Percentiles rank a stretch among this genome's conserved stretches.
These are phyloP conservation scores for Microctenopoma steveboyesi DNA, from an alignment of 2,797 vertebrate species.

Conservation along the genomic window DNA sequence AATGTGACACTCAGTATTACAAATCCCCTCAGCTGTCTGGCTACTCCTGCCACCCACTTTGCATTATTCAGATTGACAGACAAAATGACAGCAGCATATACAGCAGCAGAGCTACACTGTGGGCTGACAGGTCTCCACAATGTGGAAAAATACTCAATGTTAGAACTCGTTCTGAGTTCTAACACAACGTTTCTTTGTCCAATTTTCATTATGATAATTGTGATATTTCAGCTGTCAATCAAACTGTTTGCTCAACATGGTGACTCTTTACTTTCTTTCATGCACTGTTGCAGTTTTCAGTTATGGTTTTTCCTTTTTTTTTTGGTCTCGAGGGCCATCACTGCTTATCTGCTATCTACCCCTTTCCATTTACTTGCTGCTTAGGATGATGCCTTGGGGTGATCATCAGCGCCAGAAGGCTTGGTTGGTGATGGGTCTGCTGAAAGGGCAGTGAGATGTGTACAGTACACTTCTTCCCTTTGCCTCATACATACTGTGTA, in stretches of 20 bases:
- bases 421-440: slow-evolving; percentile 7
- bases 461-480: background rate
- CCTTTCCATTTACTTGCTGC: slow-evolving; percentile 10
- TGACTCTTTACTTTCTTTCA: background rate
- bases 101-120: slow-evolving; percentile 14
- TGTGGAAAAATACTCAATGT: background rate
- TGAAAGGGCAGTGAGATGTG: slow-evolving; percentile 7
- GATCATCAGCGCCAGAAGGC: slow-evolving; percentile 3
- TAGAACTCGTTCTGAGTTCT: background rate
- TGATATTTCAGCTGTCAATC: slow-evolving; percentile 26
- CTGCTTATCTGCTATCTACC: background rate
- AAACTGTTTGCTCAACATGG: background rate
- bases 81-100: slow-evolving; percentile 30
- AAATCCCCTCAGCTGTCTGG: slow-evolving; percentile 32
- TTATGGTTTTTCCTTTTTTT: background rate
- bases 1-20: slow-evolving; percentile 37
- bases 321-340: background rate
- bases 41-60: slow-evolving; percentile 32
- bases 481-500: background rate
- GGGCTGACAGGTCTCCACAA: background rate
- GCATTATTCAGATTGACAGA: slow-evolving; percentile 46
- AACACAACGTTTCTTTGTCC: background rate
- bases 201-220: slow-evolving; percentile 16
- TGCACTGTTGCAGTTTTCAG: background rate
- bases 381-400: slow-evolving; percentile 4